phyloP scores from a whole-genome alignment of 2,113 vertebrate genomes.

The Mobula birostris region DNA sequence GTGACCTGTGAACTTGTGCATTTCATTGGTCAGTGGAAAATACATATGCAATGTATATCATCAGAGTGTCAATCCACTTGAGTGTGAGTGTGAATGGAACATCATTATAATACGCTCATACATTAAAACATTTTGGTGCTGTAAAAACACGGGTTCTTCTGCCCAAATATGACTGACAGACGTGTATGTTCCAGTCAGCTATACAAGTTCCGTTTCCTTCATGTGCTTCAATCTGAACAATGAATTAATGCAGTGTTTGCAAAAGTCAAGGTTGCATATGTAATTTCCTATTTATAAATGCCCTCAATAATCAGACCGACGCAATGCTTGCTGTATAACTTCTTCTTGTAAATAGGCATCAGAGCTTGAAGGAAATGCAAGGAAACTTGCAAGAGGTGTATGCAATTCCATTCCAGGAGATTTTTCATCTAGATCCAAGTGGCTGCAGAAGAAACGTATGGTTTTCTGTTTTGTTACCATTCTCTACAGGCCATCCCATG shows the following conservation, averaged over 20 bases:
- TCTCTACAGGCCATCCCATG: background rate
- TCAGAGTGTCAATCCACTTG: background rate
- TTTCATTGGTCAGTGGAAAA: too few species aligned
- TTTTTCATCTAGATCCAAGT: background rate
- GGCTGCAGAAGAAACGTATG: background rate
- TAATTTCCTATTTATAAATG: background rate
- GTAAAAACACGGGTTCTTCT: background rate
- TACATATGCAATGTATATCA: background rate
- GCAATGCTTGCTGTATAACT: background rate
- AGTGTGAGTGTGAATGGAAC: background rate
- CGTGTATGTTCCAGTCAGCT: background rate
- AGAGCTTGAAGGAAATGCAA: background rate
- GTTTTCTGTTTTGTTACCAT: background rate
- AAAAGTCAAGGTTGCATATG: background rate
- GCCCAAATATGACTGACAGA: background rate
- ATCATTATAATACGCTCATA: background rate
- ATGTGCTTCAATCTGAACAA: background rate
- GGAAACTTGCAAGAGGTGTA: background rate
- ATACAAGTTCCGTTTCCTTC: background rate
- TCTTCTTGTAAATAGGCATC: background rate
- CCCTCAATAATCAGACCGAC: too few species aligned
- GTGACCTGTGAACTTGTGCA: too few species aligned
- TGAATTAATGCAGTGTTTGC: background rate
- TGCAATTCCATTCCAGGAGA: background rate
- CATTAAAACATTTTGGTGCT: background rate